These are phyloP conservation scores for Sialis fuliginosa DNA, from an alignment of 2,888 invertebrate species.

Conservation along the genomic window DNA sequence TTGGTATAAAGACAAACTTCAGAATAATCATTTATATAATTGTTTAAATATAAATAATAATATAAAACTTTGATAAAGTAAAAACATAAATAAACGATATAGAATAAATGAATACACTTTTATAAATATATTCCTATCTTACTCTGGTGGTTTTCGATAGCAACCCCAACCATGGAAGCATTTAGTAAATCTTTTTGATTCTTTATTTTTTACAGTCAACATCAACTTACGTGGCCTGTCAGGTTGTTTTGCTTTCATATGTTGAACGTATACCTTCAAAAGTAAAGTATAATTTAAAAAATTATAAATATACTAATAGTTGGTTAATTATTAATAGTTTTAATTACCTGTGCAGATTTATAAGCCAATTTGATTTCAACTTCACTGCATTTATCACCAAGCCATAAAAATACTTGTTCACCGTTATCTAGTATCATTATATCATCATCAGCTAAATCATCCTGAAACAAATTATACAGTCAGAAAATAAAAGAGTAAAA, in stretches of 20 bases:
- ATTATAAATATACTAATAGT: not conserved
- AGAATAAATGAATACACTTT: no score
- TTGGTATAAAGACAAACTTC: no score
- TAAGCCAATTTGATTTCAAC: constrained; percentile 97
- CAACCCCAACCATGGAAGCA: constrained; percentile 98
- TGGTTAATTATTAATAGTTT: constrained; percentile 1
- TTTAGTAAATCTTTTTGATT: constrained; percentile 85
- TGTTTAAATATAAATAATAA: no score
- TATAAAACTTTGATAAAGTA: no score
- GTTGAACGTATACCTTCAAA: constrained; percentile 87
- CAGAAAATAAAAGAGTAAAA: constrained; percentile 1
- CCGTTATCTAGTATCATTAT: constrained; percentile 99
- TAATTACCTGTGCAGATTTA: constrained; percentile 84
- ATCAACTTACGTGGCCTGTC: constrained; percentile 80
- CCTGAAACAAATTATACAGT: constrained; percentile 39
- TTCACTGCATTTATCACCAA: constrained; percentile 91
- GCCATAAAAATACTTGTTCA: constrained; percentile 93
- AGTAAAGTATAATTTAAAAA: not conserved
- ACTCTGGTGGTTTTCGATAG: constrained; percentile 67
- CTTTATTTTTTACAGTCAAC: constrained; percentile 89
- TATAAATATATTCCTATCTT: constrained; percentile 12
- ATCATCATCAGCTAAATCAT: constrained; percentile 97
- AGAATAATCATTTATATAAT: no score
- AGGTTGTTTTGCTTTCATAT: constrained; percentile 87
- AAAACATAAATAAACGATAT: no score